Evolutionary conservation across 2,113 vertebrate species (phyloP), one percentile per base, ranked within the genome.

Genomic region (Neodon shergylaensis): DNA sequence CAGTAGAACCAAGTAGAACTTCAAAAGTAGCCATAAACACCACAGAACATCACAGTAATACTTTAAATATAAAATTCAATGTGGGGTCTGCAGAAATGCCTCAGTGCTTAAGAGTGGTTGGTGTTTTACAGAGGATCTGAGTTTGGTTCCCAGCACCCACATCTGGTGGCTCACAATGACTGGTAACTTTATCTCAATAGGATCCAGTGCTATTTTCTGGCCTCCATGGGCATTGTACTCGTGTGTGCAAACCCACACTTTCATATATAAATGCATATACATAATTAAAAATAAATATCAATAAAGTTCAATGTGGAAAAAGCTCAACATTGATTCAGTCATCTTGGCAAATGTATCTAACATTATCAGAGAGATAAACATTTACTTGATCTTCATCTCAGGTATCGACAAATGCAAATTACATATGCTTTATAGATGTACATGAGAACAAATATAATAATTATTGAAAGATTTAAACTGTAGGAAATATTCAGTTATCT

Each of bases 21-120:
- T 95, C 76, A 52, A 92, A 88, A 36, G 94, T 5, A 85, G 89
- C 76, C 33, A 77, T 65, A 72, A 94, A 88, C 31, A 77, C 5
- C 31, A 31, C 58, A 52, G 11, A 85, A 82, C 10, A 70, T 82
- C 68, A 79, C 88, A 49, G 77, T 47, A 16, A 76, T 19, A 44
- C 14, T 66, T 63, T 44, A 66, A 82, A 61, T 6, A 61, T 22
- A 61, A 3, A 16, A 39, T 58, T 83, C n/a, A 16, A 13, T 21
- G 52, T 82, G 36, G 54, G 13, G 54, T 16, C 54, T 63, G 24
- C 22, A 63, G 54, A 83, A 36, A 16, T 24, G 58, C 11, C n/a
- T 61, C 24, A 12, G n/a, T 63, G 79, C 21, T 8, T 39, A 39
- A 28, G 36, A 82, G 33, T 61, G 36, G 12, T 28, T 14, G 36